Evolutionary conservation across 2,113 vertebrate genomes (phyloP), one percentile per base, ranked within the genome.

Genomic region (Phaethon lepturus): DNA sequence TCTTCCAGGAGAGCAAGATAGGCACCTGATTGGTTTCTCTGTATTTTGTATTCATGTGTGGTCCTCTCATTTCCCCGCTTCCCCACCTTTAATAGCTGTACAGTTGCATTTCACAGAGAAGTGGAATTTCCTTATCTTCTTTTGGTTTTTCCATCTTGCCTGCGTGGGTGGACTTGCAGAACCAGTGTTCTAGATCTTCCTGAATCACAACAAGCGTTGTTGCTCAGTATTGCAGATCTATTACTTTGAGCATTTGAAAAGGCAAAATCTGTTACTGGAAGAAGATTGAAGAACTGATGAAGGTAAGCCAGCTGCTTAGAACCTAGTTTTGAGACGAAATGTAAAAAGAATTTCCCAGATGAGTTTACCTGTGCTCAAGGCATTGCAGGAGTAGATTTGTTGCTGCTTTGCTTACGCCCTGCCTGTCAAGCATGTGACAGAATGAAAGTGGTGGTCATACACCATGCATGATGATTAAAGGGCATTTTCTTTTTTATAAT

Each of bases 121-220:
- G 42, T 93, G 94, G 89, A 94, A 94, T 95, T 89, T 87, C 77
- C 62, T 89, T 95, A 85, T 80, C 88, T 93, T 92, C 53, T 83
- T 86, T 93, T 88, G 95, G 88, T 62, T 58, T 95, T 96, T 79
- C 75, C 94, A 95, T 87, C 88, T 96, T 13, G 7, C 73, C 69
- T 93, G 73, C 0, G n/a, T 96, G 96, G 91, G 86, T 95, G 84
- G 77, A 91, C 93, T 87, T 69, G 86, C 91, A 95, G 80, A 90
- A 59, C 77, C 91, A 83, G 76, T 87, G 94, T 56, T 97, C 69
- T 88, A 56, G 77, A 93, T 82, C 63, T 69, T 66, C 60, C 76
- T 20, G 25, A 73, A 62, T 81, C 75, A 40, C 86, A 62, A 17
- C 47, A 31, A 42, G 38, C 4, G 0, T 18, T n/a, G 42, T 22